These are phyloP conservation scores for Toxonevra muliebris DNA, from an alignment of 2,888 invertebrate genomes.

Conservation along the genomic window DNA sequence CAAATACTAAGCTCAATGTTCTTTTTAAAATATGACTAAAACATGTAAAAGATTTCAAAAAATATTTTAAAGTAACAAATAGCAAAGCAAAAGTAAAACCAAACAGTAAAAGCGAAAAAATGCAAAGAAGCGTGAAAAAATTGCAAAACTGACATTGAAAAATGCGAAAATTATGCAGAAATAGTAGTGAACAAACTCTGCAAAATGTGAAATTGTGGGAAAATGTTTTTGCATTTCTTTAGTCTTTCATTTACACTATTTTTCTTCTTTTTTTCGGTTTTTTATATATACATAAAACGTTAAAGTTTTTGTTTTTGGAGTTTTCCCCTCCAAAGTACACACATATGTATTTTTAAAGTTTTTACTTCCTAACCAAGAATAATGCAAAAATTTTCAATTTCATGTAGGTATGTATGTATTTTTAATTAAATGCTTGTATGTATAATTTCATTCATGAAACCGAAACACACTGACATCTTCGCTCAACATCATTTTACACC, in stretches of 20 bases:
- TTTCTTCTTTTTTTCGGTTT: neutral
- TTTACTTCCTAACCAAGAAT: neutral
- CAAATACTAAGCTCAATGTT: neutral
- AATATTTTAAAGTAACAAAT: conserved; percentile 24
- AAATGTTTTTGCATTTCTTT: conserved; percentile 28
- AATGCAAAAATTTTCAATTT: neutral
- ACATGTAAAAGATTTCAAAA: conserved; percentile 23
- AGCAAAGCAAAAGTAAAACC: conserved; percentile 16
- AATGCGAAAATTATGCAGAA: conserved; percentile 64
- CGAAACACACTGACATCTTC: too few species aligned
- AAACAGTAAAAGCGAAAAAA: neutral
- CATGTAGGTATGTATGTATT: too few species aligned
- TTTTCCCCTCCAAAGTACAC: too few species aligned
- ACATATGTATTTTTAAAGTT: neutral
- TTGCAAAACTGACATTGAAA: conserved; percentile 58
- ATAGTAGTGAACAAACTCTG: conserved; percentile 28
- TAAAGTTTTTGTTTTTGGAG: too few species aligned
- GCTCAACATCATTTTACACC: too few species aligned
- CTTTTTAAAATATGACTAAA: conserved; percentile 29
- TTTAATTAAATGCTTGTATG: neutral
- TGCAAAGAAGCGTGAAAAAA: conserved; percentile 34
- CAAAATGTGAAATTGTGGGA: conserved; percentile 32
- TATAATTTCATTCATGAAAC: neutral
- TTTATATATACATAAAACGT: neutral
- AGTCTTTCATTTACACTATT: neutral